Evolutionary conservation across 2,113 vertebrate species (phyloP), one percentile per base, ranked within the genome.

Genomic region (Phyllostomus hastatus): DNA sequence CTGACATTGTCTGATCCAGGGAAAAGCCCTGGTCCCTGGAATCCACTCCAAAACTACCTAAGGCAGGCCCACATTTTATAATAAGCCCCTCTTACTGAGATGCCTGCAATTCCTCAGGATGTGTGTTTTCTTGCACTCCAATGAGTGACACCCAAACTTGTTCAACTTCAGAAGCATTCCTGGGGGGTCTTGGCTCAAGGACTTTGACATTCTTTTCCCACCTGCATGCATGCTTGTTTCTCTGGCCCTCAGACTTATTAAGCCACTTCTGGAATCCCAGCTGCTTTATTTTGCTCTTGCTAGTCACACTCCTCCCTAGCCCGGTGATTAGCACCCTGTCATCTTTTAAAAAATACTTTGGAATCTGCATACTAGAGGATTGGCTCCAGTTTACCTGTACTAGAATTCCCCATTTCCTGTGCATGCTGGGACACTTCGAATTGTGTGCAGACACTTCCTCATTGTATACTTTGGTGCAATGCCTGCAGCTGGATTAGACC

Each of bases 91-190:
- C 3, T 33, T 33, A 10, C 16, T 22, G 59, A 10, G 38, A 5
- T 26, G 24, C 3, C 0, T 10, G 1, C 1, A 15, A 6, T 69
- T 33, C 28, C 48, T 0, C 2, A 16, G 2, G 2, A 8, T 3
- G 2, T 4, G 19, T 0, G 0, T 43, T 31, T 12, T 8, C 7
- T 11, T 9, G 7, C 16, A 1, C 11, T 20, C 52, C 10, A 35
- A 0, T 48, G 61, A 38, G 4, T 1, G 3, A 7, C 2, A 7
- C 50, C 5, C 26, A 52, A 3, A 59, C 1, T 10, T 4, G 31
- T 20, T 76, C 59, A 24, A 0, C 41, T 38, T 76, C 26, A 7
- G 14, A 26, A 70, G 57, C 3, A 2, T 38, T 66, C 19, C 57
- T 41, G 46, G 24, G 17, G 41, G 11, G 1, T 43, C 35, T 17